Conservation (phyloP, 2,113 vertebrate genomes). For the Caretta caretta region DNA sequence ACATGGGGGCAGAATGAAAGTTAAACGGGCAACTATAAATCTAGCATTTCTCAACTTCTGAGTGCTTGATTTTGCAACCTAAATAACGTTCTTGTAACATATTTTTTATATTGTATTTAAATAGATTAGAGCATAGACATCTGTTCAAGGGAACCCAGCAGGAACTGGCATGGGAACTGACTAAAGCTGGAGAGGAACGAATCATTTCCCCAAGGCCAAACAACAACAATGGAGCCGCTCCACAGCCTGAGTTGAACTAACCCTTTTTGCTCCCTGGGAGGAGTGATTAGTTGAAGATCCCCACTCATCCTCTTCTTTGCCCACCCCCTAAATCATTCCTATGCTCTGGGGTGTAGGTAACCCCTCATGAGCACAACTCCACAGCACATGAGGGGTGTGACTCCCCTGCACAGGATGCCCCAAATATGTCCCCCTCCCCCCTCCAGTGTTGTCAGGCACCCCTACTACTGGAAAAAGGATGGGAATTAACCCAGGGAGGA, state of each 20-base stretch:
- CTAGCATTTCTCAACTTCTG: conserved; percentile 35
- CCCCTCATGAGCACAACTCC: background rate
- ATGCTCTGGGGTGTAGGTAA: background rate
- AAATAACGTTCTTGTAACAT: fast-evolving
- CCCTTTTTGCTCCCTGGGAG: background rate
- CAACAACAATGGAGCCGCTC: background rate
- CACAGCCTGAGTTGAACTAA: background rate
- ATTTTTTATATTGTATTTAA: background rate
- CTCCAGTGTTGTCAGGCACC: background rate
- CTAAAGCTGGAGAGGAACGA: background rate
- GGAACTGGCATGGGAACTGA: conserved; percentile 17
- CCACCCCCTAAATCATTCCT: background rate
- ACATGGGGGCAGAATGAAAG: conserved; percentile 17
- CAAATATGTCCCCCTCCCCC: background rate
- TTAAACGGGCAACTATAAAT: conserved; percentile 26
- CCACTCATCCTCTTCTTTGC: background rate
- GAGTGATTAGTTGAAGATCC: background rate
- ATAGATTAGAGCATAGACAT: background rate
- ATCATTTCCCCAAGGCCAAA: background rate
- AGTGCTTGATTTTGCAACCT: conserved; percentile 35
- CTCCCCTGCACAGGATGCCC: background rate
- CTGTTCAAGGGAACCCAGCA: background rate
- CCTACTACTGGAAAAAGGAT: background rate
- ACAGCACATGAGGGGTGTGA: fast-evolving
- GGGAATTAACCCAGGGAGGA: background rate